A percentile compares a stretch with the other conserved stretches of the same genome.
Conservation (phyloP, 1,140 invertebrate genomes). For the Brachionus asplanchnoidis region DNA sequence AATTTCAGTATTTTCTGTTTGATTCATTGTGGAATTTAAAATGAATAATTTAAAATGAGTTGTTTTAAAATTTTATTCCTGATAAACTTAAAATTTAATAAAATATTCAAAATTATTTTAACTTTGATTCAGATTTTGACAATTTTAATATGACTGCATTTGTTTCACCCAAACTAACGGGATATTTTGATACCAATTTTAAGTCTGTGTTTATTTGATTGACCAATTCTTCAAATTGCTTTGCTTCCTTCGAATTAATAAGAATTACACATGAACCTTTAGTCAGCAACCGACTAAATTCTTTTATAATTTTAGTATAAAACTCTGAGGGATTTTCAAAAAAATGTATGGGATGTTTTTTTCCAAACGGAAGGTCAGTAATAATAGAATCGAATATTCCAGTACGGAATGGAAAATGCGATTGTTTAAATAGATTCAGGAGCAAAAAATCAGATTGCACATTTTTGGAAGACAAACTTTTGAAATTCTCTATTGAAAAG, state of each 20-base stretch:
- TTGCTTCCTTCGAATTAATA: not conserved
- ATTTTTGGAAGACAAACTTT: not conserved
- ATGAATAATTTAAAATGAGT: not conserved
- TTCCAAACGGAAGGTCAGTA: conserved; percentile 9
- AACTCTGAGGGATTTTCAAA: not conserved
- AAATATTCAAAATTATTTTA: conserved; percentile 15
- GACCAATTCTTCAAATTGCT: not conserved
- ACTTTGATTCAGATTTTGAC: not conserved
- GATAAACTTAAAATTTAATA: not conserved
- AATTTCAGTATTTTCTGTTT: not conserved
- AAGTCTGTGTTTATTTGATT: not conserved
- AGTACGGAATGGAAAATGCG: not conserved
- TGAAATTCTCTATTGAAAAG: not conserved
- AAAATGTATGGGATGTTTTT: not conserved
- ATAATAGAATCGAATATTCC: not conserved
- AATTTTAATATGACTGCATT: not conserved
- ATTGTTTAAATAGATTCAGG: not conserved
- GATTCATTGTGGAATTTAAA: conserved; percentile 7
- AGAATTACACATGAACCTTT: not conserved
- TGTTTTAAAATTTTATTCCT: not conserved
- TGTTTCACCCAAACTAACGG: conserved; percentile 9
- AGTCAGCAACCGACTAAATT: not conserved
- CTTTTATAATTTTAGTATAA: not conserved
- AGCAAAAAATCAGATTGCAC: not conserved
- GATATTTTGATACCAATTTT: not conserved